These are phyloP conservation scores for Calliopum simillimum DNA, from an alignment of 2,888 invertebrate species.

Conservation along the genomic window DNA sequence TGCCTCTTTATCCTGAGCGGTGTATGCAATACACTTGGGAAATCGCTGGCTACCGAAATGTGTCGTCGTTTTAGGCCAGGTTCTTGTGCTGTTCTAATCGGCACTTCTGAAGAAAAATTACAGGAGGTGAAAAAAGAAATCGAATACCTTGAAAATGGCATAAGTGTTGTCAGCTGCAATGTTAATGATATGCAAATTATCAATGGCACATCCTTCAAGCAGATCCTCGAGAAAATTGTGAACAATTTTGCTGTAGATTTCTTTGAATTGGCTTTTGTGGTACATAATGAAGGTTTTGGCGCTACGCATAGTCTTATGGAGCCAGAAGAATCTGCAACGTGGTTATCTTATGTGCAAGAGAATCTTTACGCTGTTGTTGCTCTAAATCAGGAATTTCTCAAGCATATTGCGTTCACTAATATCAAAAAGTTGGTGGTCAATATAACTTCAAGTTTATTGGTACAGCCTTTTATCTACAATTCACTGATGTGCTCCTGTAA, in stretches of 20 bases:
- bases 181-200: conserved; percentile 47
- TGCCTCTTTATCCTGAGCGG: conserved; percentile 82
- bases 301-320: conserved; percentile 57
- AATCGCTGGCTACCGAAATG: conserved; percentile 79
- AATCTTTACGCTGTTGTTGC: conserved; percentile 57
- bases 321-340: conserved; percentile 52
- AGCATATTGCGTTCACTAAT: conserved; percentile 39
- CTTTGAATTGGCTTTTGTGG: conserved; percentile 56
- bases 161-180: conserved; percentile 66
- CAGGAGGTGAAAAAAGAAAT: conserved; percentile 73
- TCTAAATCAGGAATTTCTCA: conserved; percentile 58
- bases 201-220: conserved; percentile 40
- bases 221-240: conserved; percentile 46
- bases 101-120: conserved; percentile 77
- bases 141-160: conserved; percentile 65
- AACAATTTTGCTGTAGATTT: conserved; percentile 25
- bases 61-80: conserved; percentile 75
- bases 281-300: conserved; percentile 60
- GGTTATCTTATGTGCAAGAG: conserved; percentile 56
- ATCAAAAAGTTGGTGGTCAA: conserved; percentile 56
- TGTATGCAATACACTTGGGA: conserved; percentile 87
- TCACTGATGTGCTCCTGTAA: conserved; percentile 59
- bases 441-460: conserved; percentile 56
- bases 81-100: conserved; percentile 81
- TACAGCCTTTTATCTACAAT: conserved; percentile 56